phyloP scores from a whole-genome alignment of 30 jellyfish, hydroid and myxozoan species.

The Turritopsis dohrnii region DNA sequence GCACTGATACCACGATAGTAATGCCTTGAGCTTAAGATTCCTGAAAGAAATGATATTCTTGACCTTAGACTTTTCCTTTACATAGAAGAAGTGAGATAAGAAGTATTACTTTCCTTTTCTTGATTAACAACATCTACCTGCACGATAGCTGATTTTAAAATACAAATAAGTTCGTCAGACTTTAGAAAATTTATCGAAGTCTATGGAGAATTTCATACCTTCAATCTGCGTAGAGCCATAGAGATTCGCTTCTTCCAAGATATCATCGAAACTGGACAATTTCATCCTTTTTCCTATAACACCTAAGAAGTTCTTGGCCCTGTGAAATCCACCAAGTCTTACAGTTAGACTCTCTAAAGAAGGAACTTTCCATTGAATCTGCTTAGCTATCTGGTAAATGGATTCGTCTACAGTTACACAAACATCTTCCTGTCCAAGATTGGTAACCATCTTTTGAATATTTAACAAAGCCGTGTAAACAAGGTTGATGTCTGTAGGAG shows the following conservation, averaged over 20 bases:
- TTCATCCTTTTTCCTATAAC: background rate
- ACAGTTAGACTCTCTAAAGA: no score
- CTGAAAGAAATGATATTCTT: no score
- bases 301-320: background rate
- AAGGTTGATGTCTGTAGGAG: background rate
- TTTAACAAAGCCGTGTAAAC: background rate
- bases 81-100: no score
- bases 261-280: background rate
- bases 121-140: no score
- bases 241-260: background rate
- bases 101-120: no score
- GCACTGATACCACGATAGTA: no score
- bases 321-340: background rate
- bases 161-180: no score
- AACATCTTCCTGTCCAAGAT: background rate
- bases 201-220: background rate
- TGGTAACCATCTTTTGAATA: background rate
- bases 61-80: no score
- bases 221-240: background rate
- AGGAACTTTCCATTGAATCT: background rate
- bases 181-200: no score
- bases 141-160: no score
- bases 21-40: no score
- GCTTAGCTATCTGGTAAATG: background rate
- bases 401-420: constrained; percentile 1